These are phyloP conservation scores for Nephila pilipes DNA, from an alignment of 1,140 invertebrate species.

Conservation along the genomic window DNA sequence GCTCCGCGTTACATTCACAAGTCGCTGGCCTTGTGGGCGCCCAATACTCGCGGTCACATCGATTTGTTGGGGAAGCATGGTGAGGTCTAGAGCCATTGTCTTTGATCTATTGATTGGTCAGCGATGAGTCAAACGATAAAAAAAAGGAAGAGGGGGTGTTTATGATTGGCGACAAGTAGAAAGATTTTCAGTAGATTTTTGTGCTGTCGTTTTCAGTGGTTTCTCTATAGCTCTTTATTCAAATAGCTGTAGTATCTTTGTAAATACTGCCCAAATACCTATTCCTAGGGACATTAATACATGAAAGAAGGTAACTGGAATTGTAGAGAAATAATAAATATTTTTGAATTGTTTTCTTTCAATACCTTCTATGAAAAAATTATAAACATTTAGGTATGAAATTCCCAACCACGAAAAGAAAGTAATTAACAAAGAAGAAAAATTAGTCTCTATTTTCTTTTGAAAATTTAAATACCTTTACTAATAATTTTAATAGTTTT, in stretches of 20 bases:
- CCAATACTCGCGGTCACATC: constrained; percentile 21
- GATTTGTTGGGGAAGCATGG: background rate
- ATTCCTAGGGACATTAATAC: too few species aligned
- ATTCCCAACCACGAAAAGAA: too few species aligned
- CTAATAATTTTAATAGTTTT: too few species aligned
- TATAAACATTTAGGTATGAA: too few species aligned
- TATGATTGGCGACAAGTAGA: background rate
- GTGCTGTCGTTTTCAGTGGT: background rate
- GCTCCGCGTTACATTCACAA: constrained; percentile 63
- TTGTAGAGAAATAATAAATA: too few species aligned
- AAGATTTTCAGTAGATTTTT: background rate
- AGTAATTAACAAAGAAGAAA: too few species aligned
- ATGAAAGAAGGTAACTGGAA: too few species aligned
- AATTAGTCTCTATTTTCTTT: too few species aligned
- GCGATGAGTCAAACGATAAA: background rate
- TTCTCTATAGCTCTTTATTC: background rate
- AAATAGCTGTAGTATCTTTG: background rate
- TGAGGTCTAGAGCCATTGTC: background rate
- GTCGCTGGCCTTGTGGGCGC: background rate
- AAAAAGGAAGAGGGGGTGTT: background rate
- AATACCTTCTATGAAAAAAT: too few species aligned
- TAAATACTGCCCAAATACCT: too few species aligned
- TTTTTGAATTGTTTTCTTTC: too few species aligned
- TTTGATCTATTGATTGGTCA: constrained; percentile 34
- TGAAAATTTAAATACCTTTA: too few species aligned